These are phyloP conservation scores for Mesorhabditis belari DNA, from an alignment of 2,888 invertebrate species.

Conservation along the genomic window DNA sequence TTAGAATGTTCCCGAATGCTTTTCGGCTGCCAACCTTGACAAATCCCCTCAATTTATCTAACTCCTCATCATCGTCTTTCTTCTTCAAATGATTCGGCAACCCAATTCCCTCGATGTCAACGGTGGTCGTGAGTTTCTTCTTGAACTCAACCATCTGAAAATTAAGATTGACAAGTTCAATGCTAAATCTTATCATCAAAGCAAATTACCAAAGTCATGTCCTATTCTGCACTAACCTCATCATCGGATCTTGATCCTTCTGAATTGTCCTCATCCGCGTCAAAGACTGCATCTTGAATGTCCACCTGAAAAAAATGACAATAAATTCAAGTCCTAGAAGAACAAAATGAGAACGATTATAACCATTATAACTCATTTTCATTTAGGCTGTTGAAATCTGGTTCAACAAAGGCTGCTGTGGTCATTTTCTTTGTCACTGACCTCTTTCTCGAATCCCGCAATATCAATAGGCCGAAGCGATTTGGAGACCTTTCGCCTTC, in stretches of 20 bases:
- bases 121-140: conserved; percentile 14
- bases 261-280: conserved; percentile 20
- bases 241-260: conserved; percentile 21
- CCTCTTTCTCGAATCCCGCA: conserved; percentile 46
- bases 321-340: too few species aligned
- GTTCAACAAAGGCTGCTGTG: too few species aligned
- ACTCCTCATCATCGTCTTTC: conserved; percentile 32
- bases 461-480: conserved; percentile 41
- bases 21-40: background rate
- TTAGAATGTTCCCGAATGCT: background rate
- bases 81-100: conserved; percentile 24
- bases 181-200: too few species aligned
- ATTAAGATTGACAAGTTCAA: too few species aligned
- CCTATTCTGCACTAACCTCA: conserved; percentile 64
- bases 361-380: too few species aligned
- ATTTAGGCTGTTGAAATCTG: too few species aligned
- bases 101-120: conserved; percentile 49
- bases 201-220: background rate
- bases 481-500: conserved; percentile 36
- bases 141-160: conserved; percentile 8
- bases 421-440: too few species aligned
- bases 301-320: too few species aligned
- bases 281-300: conserved; percentile 20
- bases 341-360: too few species aligned
- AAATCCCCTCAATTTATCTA: conserved; percentile 46